These are phyloP conservation scores for Clarias platycephalus DNA, from an alignment of 2,797 vertebrate genomes.

Conservation along the genomic window DNA sequence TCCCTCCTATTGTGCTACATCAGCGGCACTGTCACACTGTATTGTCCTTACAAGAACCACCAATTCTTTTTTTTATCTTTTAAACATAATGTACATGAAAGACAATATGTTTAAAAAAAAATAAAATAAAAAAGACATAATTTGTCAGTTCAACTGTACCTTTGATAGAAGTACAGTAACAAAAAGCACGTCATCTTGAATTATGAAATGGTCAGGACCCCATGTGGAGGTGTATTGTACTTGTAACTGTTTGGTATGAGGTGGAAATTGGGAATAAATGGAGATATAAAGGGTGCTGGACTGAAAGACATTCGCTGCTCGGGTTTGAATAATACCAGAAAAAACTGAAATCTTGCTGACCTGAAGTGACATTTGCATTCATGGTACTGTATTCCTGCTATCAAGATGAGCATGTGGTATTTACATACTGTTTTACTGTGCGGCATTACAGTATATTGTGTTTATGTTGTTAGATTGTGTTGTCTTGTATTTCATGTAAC, in stretches of 20 bases:
- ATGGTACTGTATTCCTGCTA: conserved; percentile 57
- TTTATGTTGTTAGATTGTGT: too few relatives aligned
- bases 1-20: neutral
- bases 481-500: too few relatives aligned
- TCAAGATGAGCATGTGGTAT: conserved; percentile 51
- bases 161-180: conserved; percentile 69
- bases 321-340: conserved; percentile 1
- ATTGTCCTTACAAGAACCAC: neutral
- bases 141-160: conserved; percentile 73
- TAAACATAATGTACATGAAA: neutral
- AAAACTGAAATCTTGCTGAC: conserved; percentile 69
- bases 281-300: conserved; percentile 39
- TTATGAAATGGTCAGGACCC: conserved; percentile 69
- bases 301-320: neutral
- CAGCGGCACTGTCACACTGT: neutral
- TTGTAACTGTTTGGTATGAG: conserved; percentile 65
- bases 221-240: conserved; percentile 70
- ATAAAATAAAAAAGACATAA: conserved; percentile 69
- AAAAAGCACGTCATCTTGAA: conserved; percentile 69
- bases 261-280: conserved; percentile 52
- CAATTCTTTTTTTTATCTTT: neutral
- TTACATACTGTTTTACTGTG: too few relatives aligned
- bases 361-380: conserved; percentile 71
- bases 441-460: too few relatives aligned
- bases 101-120: conserved; percentile 53